Evolutionary conservation across 2,797 vertebrate genomes (phyloP), one percentile per base, ranked within the genome.

Genomic region (Carcharodon carcharias): DNA sequence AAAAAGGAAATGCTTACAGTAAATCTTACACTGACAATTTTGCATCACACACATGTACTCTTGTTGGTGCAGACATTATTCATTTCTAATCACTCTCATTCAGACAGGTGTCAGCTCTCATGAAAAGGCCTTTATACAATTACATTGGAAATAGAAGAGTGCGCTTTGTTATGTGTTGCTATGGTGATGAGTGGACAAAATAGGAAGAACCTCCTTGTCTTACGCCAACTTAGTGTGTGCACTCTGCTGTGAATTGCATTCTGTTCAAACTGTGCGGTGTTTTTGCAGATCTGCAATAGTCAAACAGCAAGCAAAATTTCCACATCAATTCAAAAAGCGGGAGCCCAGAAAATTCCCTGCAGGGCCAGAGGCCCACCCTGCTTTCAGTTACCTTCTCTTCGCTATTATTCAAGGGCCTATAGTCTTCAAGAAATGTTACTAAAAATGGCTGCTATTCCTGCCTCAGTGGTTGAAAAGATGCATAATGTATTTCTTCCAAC

Each of bases 161-260:
- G 98, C 97, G 98, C 98, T 98, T 99, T 99, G 98, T 98, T 98
- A 95, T 92, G 97, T n/a, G 98, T 99, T 98, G 98, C 98, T 97
- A 97, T 97, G 98, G 98, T 98, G 98, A 99, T 98, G 96, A 97
- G 97, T 96, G 96, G 97, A 97, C 97, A 98, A 97, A 98, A 98
- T 98, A 97, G 97, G 97, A 97, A 97, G 98, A 98, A 98, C 97
- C 97, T 98, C 98, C 97, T 97, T 14, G 67, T 98, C 98, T 98
- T 98, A 98, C 97, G 98, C 98, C 97, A 98, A 97, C 97, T 97
- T 98, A 98, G 97, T 97, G 97, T 98, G 98, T 98, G 98, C 97
- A 97, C 97, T 98, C 97, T 96, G 96, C 98, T 98, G 97, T 98
- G 98, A 98, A 98, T 97, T 97, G 97, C 96, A 97, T 97, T 98